Evolutionary conservation across 2,113 vertebrate species (phyloP).

Genomic region (Aphelocoma coerulescens): DNA sequence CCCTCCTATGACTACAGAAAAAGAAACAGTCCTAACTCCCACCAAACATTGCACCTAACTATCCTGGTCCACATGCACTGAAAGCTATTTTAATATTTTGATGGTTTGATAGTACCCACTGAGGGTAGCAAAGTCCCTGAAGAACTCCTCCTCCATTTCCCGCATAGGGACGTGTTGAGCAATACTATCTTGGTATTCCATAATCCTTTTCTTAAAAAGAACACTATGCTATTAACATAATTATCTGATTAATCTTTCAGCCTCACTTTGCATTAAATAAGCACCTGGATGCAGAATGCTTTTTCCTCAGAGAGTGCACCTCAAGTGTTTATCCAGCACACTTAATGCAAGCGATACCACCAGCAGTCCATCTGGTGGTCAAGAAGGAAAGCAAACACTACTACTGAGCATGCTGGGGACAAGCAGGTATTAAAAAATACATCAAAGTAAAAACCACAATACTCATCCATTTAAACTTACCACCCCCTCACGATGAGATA

Average conservation of each 20-base stretch:
- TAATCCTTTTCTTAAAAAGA: background rate
- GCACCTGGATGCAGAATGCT: background rate
- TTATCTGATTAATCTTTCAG: conserved; percentile 44
- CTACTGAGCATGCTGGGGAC: background rate
- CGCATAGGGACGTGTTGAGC: background rate
- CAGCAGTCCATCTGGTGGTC: background rate
- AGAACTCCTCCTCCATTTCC: background rate
- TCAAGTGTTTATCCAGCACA: conserved; percentile 27
- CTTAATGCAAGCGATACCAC: background rate
- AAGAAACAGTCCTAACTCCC: background rate
- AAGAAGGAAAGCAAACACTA: background rate
- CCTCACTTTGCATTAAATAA: conserved; percentile 7
- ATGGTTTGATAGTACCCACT: background rate
- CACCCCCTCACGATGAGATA: background rate
- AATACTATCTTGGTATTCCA: background rate
- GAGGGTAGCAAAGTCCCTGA: background rate
- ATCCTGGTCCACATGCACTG: background rate
- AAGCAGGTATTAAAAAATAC: background rate
- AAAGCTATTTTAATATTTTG: background rate
- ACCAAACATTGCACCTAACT: background rate
- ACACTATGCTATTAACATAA: background rate
- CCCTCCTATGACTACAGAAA: background rate
- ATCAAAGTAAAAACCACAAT: background rate
- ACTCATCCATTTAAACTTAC: background rate
- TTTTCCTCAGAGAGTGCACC: background rate